phyloP scores from a whole-genome alignment of 2,888 invertebrate species.

The Stenotaenia linearis region DNA sequence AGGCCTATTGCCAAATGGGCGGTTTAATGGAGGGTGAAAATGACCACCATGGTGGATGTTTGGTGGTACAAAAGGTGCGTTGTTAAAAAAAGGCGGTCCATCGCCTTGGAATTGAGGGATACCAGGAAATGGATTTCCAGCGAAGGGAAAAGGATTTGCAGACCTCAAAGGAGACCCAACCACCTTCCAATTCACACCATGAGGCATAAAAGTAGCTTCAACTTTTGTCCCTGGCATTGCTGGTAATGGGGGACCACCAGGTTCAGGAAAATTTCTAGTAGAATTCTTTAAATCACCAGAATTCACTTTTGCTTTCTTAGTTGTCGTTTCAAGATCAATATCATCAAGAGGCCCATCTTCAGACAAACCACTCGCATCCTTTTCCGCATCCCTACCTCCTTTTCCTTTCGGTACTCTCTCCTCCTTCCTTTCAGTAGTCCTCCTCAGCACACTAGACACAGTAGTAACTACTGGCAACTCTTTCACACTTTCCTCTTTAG shows the following conservation, averaged over 20 bases:
- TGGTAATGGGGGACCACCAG: background rate
- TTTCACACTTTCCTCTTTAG: no score
- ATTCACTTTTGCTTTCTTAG: background rate
- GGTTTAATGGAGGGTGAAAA: background rate
- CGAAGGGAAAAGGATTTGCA: background rate
- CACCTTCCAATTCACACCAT: slow-evolving; percentile 6
- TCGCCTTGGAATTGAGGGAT: no score
- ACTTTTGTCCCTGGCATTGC: background rate
- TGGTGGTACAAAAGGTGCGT: background rate
- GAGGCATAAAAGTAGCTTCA: background rate
- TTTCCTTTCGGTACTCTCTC: background rate
- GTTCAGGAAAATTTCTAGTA: background rate
- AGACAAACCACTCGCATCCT: background rate
- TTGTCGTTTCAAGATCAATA: background rate
- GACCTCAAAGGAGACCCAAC: background rate
- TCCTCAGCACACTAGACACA: background rate
- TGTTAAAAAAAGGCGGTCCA: background rate
- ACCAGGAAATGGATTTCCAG: background rate
- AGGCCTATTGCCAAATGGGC: background rate
- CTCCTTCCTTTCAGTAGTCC: background rate
- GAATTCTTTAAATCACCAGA: background rate
- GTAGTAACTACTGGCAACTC: background rate
- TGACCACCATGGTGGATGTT: no score
- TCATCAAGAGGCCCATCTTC: no score
- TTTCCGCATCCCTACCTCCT: background rate